Conservation (phyloP, 2,797 vertebrate genomes). For the Psittacula derbiana region DNA sequence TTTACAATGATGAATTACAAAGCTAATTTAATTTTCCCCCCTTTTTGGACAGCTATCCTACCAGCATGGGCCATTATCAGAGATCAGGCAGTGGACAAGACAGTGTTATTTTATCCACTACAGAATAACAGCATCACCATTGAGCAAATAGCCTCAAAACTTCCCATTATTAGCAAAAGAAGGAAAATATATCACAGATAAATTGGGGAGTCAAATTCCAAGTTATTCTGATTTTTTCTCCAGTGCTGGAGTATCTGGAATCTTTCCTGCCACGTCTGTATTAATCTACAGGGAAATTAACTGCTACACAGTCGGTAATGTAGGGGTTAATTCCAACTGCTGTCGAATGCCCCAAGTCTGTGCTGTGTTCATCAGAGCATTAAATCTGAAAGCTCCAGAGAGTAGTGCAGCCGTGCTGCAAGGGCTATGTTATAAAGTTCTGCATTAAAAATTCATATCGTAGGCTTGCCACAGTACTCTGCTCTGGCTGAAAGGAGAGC, state of each 20-base stretch:
- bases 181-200: neutral
- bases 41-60: neutral
- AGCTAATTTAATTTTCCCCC: neutral
- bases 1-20: neutral
- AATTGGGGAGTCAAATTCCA: neutral
- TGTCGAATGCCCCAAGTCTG: slow-evolving; percentile 73
- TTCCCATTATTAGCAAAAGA: neutral
- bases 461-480: slow-evolving; percentile 79
- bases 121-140: neutral
- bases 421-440: slow-evolving; percentile 77
- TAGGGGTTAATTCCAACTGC: slow-evolving; percentile 78
- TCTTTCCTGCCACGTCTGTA: neutral
- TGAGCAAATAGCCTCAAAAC: neutral
- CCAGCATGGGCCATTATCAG: neutral
- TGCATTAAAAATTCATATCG: slow-evolving; percentile 86
- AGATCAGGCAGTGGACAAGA: neutral
- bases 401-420: slow-evolving; percentile 74
- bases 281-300: slow-evolving; percentile 60
- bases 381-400: slow-evolving; percentile 84
- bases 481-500: slow-evolving; percentile 80
- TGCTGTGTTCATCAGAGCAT: slow-evolving; percentile 80
- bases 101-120: neutral
- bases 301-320: neutral
- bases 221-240: neutral
- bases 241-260: neutral